phyloP scores from a whole-genome alignment of 2,113 vertebrate species.

The Psilopsiagon aurifrons region DNA sequence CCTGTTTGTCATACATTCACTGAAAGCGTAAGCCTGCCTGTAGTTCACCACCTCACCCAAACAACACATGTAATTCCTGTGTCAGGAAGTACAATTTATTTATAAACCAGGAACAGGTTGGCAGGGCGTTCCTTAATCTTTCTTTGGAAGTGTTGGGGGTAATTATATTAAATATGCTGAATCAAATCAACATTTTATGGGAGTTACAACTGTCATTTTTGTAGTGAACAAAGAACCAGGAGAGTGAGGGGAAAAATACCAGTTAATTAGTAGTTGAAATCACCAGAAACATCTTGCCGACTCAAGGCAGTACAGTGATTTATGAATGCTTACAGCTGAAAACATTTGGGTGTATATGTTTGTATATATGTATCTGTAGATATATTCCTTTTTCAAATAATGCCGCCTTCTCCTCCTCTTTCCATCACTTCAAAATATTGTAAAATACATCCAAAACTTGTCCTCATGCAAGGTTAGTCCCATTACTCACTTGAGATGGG shows the following conservation, averaged over 20 bases:
- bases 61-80: slow-evolving; percentile 7
- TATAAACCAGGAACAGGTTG: slow-evolving; percentile 75
- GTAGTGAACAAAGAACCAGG: slow-evolving; percentile 7
- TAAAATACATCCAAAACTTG: background rate
- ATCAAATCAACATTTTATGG: slow-evolving; percentile 73
- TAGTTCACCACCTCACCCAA: background rate
- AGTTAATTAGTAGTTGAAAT: background rate
- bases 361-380: background rate
- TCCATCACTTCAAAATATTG: background rate
- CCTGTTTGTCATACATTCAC: slow-evolving; percentile 44
- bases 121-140: slow-evolving; percentile 74
- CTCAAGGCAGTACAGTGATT: background rate
- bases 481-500: background rate
- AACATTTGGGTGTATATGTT: slow-evolving; percentile 18
- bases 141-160: slow-evolving; percentile 78
- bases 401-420: background rate
- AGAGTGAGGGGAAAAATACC: background rate
- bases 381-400: background rate
- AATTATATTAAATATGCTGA: slow-evolving; percentile 76
- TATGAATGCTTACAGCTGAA: background rate
- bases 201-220: slow-evolving; percentile 73
- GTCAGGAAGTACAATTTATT: slow-evolving; percentile 70
- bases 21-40: slow-evolving; percentile 54
- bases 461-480: background rate
- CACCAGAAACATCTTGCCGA: slow-evolving; percentile 1